A percentile compares a stretch with the other conserved stretches of the same genome.
Conservation (phyloP, 2,888 invertebrate genomes). For the Hydrotaea cyrtoneurina region DNA sequence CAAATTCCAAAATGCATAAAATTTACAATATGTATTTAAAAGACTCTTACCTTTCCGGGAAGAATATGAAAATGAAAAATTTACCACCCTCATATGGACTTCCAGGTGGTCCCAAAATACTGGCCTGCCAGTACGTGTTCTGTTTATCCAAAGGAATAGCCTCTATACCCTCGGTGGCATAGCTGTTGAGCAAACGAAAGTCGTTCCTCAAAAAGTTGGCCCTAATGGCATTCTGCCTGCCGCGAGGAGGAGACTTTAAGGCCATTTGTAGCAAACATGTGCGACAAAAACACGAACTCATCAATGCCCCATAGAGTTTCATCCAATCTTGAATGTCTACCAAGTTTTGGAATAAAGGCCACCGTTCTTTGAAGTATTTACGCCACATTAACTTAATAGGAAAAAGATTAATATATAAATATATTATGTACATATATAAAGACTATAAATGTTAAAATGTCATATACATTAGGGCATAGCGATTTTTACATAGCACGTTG, state of each 20-base stretch:
- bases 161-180: constrained; percentile 80
- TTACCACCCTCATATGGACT: constrained; percentile 97
- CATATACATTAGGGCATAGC: too few relatives aligned
- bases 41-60: constrained; percentile 87
- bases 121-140: constrained; percentile 93
- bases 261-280: constrained; percentile 94
- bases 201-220: constrained; percentile 90
- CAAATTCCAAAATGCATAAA: background rate
- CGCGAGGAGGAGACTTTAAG: constrained; percentile 84
- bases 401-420: too few relatives aligned
- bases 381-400: constrained; percentile 85
- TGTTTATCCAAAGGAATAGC: constrained; percentile 80
- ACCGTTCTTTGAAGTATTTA: constrained; percentile 87
- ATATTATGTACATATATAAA: too few relatives aligned
- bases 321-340: constrained; percentile 89
- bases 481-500: too few relatives aligned
- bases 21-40: background rate
- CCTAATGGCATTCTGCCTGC: constrained; percentile 91
- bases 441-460: too few relatives aligned
- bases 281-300: constrained; percentile 92
- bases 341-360: constrained; percentile 93
- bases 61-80: constrained; percentile 94
- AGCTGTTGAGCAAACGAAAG: constrained; percentile 81
- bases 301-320: constrained; percentile 86
- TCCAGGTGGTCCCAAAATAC: constrained; percentile 93